A percentile compares a stretch with the other conserved stretches of the same genome.
Evolutionary conservation across 2,797 vertebrate species (phyloP).

Genomic region (Intellagama lesueurii): DNA sequence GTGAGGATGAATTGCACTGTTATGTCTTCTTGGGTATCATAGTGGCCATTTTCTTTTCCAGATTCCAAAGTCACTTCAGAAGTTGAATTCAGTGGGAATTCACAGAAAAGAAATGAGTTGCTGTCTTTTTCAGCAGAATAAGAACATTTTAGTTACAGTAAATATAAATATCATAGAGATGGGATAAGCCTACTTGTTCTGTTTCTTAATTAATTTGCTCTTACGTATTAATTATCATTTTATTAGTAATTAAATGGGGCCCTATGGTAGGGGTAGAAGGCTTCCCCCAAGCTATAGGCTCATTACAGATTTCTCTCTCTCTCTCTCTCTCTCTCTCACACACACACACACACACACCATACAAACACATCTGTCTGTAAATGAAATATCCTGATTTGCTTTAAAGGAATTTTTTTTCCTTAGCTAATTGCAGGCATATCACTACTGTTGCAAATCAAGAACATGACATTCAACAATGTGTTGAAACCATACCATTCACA

Average conservation of each 20-base stretch:
- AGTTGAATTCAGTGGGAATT: neutral
- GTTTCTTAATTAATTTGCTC: constrained; percentile 7
- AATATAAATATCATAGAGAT: neutral
- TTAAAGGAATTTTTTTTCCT: neutral
- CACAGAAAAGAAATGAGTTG: neutral
- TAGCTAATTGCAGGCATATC: neutral
- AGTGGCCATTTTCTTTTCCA: neutral
- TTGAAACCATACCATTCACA: neutral
- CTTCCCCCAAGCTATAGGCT: neutral
- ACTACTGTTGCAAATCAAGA: neutral
- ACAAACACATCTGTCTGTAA: neutral
- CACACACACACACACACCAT: no score
- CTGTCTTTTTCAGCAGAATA: neutral
- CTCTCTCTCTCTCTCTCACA: no score
- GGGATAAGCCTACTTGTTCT: neutral
- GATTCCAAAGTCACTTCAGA: neutral
- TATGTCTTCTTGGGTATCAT: neutral
- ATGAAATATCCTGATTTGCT: neutral
- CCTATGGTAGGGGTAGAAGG: neutral
- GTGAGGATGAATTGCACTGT: neutral
- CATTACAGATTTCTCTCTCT: neutral
- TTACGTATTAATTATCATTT: neutral
- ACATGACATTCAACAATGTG: neutral
- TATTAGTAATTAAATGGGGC: neutral
- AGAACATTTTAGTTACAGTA: neutral